Base-by-base conservation (phyloP, 2,797 vertebrate species). In the Clamator glandarius region DNA sequence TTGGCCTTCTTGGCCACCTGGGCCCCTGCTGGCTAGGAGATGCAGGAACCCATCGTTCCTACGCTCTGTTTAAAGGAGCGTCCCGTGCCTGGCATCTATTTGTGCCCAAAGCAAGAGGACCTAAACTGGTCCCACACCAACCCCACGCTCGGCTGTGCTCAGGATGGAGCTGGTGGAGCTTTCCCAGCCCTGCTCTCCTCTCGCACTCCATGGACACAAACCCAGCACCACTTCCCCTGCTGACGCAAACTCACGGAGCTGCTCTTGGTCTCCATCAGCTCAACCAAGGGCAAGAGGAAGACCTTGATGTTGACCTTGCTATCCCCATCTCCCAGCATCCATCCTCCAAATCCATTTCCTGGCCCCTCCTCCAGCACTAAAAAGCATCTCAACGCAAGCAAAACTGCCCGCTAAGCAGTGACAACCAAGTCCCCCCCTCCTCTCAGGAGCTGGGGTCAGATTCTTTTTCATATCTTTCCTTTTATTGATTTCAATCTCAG, bases 291-390 rank as follows among this genome's bases (percentile, higher is more conserved):
- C 33, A 15, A 15, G 62, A 48, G 2, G 12, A 77, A 93, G 79
- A 41, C 90, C 73, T 88, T 44, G 69, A 31, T 8, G 41, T 12
- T 92, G 93, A 95, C 93, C 90, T 96, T 86, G 92, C 48, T 41
- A 11, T 29, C 44, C 46, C 63, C 62, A 55, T 50, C 84, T 63
- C 70, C 51, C 39, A 58, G 19, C 79, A 64, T 12, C 12, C 21
- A 68, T 21, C 48, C 61, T 46, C 90, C 62, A 59, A 50, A 87
- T 24, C 42, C 72, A 89, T 55, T 2, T 70, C 57, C 62, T 20
- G 24, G 9, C 63, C 44, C 16, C 8, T 46, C 58, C 62, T 55
- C 83, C 21, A 2, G 46, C 62, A 58, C 41, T 42, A 50, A 64
- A 73, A 72, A 84, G 5, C 81, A 73, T 7, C 86, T 68, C 58